Percentiles rank a stretch among this genome's conserved stretches.
These are phyloP conservation scores for Drosophila pullipes DNA, from an alignment of 2,888 invertebrate genomes.

Conservation along the genomic window DNA sequence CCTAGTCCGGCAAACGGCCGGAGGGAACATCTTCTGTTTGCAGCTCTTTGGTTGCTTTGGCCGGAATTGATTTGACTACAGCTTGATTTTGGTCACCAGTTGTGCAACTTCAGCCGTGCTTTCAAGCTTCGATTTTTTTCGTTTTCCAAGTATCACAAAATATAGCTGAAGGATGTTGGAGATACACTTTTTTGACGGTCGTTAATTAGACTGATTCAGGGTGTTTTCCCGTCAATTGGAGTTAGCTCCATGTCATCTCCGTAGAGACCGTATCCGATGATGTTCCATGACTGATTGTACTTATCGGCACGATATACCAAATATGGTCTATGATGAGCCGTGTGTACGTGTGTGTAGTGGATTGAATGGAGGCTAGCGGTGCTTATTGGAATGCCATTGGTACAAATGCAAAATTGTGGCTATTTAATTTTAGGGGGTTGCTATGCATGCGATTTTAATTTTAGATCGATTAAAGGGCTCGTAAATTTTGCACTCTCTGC, in stretches of 20 bases:
- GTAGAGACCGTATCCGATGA: not conserved
- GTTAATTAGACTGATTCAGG: not conserved
- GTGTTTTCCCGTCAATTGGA: not conserved
- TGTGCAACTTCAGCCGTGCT: not conserved
- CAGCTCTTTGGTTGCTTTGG: not conserved
- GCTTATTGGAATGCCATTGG: slow-evolving; percentile 30
- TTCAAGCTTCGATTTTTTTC: not conserved
- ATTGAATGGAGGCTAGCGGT: not conserved
- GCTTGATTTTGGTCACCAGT: not conserved
- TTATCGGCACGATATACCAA: no score
- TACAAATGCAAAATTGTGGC: slow-evolving; percentile 28
- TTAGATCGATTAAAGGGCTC: slow-evolving; percentile 77
- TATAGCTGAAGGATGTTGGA: not conserved
- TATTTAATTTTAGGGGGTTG: slow-evolving; percentile 52
- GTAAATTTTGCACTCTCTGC: slow-evolving; percentile 64
- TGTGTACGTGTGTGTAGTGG: not conserved
- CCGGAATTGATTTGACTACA: not conserved
- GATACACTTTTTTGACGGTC: not conserved
- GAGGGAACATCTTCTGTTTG: not conserved
- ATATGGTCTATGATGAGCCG: not conserved
- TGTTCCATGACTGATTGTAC: not conserved
- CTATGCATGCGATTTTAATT: slow-evolving; percentile 71
- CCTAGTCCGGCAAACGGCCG: not conserved
- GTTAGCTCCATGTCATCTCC: not conserved
- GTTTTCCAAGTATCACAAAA: not conserved